Evolutionary conservation across 1,140 invertebrate species (phyloP), one percentile per base, ranked within the genome.

Genomic region (Cherax quadricarinatus): DNA sequence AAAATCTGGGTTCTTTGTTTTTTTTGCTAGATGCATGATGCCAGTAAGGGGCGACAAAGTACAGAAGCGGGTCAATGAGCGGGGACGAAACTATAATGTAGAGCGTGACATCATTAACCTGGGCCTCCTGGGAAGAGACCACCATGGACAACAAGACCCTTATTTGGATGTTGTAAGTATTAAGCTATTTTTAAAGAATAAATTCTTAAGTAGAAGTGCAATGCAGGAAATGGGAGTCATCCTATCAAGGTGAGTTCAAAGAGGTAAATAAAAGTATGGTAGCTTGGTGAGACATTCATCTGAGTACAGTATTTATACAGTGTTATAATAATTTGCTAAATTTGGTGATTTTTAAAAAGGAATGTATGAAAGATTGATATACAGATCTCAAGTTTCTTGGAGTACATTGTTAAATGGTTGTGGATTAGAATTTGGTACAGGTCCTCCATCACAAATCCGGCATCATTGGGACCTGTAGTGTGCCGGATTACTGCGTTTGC

Each of bases 21-120:
- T 30, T 70, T 78, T 7, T 84, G 70, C 16, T 80, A 90, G 88
- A 90, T 90, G 88, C 88, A 90, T 53, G n/a, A 90, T 90, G 88
- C 88, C 88, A 75, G 88, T 90, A 73, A 84, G 62, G 41, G 88
- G 88, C 30, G 49, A 79, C 66, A 48, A 62, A 79, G 82, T 78
- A 84, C 88, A 90, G 82, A 90, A 90, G 66, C 81, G 82, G 66
- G 70, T 84, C 30, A 90, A 90, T 78, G 88, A 90, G 53, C 62
- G 81, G 30, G 81, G 81, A 10, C 48, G 70, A 10, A 90, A 90
- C 88, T 73, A 78, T 48, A 90, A 85, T 81, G n/a, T 90, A 21
- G 81, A 84, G 48, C 41, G 62, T 62, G 24, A 62, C 70, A 89
- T 30, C 24, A 75, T 16, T 75, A 75, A 75, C 24, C 24, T 75